phyloP scores from a whole-genome alignment of 1,140 invertebrate genomes.

The Semibalanus balanoides region DNA sequence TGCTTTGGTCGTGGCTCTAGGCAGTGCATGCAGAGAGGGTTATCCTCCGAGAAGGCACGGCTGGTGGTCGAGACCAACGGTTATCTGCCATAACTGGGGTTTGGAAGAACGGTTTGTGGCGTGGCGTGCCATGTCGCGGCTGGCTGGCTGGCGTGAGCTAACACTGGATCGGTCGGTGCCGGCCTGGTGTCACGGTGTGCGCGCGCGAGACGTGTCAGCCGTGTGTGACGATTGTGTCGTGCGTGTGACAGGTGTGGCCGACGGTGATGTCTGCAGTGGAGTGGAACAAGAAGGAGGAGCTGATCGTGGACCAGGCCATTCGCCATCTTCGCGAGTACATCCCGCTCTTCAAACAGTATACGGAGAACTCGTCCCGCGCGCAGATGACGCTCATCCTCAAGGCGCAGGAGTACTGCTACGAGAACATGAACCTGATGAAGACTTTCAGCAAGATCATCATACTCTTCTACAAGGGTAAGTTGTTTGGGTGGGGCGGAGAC shows the following conservation, averaged over 20 bases:
- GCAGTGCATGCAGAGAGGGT: no score
- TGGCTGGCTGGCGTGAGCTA: no score
- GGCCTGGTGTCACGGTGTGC: background rate
- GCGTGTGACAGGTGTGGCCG: slow-evolving; percentile 48
- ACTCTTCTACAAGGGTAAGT: slow-evolving; percentile 85
- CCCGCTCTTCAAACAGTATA: slow-evolving; percentile 68
- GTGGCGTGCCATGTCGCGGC: no score
- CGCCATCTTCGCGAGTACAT: slow-evolving; percentile 43
- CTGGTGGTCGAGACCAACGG: no score
- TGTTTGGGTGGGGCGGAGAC: no score
- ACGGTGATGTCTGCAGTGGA: slow-evolving; percentile 86
- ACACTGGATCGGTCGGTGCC: no score
- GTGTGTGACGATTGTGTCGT: no score
- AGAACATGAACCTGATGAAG: slow-evolving; percentile 98
- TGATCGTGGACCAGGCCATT: slow-evolving; percentile 47
- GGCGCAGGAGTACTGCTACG: slow-evolving; percentile 94
- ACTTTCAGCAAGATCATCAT: slow-evolving; percentile 94
- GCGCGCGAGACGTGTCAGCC: background rate
- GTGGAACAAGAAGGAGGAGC: slow-evolving; percentile 96
- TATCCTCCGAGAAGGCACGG: no score
- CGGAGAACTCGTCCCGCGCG: slow-evolving; percentile 55
- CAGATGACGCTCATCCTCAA: slow-evolving; percentile 75
- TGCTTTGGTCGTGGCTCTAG: no score
- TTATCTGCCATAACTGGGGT: no score
- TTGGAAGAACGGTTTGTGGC: no score